Base-by-base conservation (phyloP, 92 coral and sea anemone species). In the Pocillopora grandis region DNA sequence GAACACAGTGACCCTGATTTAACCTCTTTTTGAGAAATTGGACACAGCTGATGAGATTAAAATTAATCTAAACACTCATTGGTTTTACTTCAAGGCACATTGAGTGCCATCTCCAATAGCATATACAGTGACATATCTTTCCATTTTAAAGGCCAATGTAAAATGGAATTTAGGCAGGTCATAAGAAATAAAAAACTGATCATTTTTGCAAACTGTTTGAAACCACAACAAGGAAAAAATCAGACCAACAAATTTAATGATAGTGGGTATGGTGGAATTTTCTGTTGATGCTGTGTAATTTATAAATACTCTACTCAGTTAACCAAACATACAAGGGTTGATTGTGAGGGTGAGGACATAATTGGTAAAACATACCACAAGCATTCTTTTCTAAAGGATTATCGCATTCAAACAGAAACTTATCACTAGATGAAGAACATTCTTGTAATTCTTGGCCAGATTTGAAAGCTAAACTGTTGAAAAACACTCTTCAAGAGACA, bases 51-150 rank as follows among this genome's bases (percentile, higher is more conserved):
- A 76, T 48, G 66, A 84, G 79, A 62, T 65, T 62, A 42, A 57
- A 77, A 15, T 33, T 84, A 84, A 84, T 76, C 88, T 75, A 84
- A 84, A 84, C 88, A 67, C 64, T 84, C 76, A 84, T 68, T 76
- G 88, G 82, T 31, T 65, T 75, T 67, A 20, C 57, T 72, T 76
- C n/a, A 76, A 12, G 69, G 16, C 69, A 65, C 75, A 70, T 36
- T 31, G 76, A 81, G 60, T 35, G 70, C 12, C 7, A 70, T 36
- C 18, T 37, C 58, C 12, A 67, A 23, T 48, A 55, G 31, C 10
- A 2, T 8, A 33, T 31, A 61, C 13, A 16, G 56, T 21, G n/a
- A 33, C 12, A 21, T 80, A 69, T 76, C 31, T 62, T 77, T 36
- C 17, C 49, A 19, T 18, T 35, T 76, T 69, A 20, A 69, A 12